Evolutionary conservation across 2,797 vertebrate species (phyloP), one percentile per base, ranked within the genome.

Genomic region (Petrocephalus sullivani): DNA sequence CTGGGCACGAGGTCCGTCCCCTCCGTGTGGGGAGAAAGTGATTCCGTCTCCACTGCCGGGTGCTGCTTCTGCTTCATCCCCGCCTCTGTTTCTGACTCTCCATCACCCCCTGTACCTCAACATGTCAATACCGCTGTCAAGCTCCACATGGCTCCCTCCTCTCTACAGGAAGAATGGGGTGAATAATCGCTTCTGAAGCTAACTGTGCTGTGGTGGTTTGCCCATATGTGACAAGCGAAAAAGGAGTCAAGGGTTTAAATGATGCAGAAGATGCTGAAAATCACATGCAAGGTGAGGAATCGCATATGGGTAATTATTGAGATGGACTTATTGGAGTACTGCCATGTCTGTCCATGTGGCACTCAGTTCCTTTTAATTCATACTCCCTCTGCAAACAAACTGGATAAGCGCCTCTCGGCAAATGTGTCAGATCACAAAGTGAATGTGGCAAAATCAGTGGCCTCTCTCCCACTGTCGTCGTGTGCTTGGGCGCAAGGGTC

Each of bases 21-120:
- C 93, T 93, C 92, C 92, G 93, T 92, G 93, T 90, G 86, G 91
- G 89, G 93, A 93, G 91, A 93, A 75, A 92, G 90, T 93, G 90
- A 93, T 93, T 92, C 88, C n/a, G 23, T 64, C 87, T 84, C 78
- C 33, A 12, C 19, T 49, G 85, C 58, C 21, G 85, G 58, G 19
- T 23, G 16, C 37, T 37, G 56, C 56, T 46, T 16, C 51, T 1
- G 3, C 57, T 67, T 16, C 56, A 19, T 60, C 0, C 2, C 28
- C 28, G 1, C 23, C 54, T 56, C n/a, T 46, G 33, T 75, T 84
- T 88, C 51, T 88, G 57, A 60, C 60, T 71, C 67, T 67, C 85
- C 12, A 85, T 33, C 41, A 6, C 57, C 86, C 60, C 28, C 71
- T 75, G 4, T 54, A 86, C 84, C 84, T 86, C 84, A 60, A 58